phyloP scores from a whole-genome alignment of 2,797 vertebrate species.

The Potorous gilbertii region DNA sequence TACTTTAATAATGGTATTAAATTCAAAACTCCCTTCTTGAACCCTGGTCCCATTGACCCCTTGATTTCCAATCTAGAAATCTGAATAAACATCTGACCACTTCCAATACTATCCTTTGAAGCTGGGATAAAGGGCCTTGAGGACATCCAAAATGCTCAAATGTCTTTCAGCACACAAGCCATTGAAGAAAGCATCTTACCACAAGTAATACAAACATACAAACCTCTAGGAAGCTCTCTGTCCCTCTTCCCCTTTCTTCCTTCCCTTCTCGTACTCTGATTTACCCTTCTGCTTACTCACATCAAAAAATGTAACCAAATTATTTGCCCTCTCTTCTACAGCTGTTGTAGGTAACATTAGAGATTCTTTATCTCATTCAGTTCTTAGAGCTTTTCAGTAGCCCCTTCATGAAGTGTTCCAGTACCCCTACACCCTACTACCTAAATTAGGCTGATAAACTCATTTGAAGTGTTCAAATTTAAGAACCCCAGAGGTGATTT shows the following conservation, averaged over 20 bases:
- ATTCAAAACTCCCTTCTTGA: constrained; percentile 29
- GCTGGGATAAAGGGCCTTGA: neutral
- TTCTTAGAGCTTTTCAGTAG: neutral
- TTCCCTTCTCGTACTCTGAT: neutral
- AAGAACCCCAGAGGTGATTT: constrained; percentile 23
- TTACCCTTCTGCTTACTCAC: neutral
- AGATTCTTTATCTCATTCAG: neutral
- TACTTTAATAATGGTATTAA: constrained; percentile 43
- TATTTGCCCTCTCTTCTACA: neutral
- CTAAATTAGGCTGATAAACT: constrained; percentile 41
- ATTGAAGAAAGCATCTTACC: neutral
- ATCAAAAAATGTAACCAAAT: neutral
- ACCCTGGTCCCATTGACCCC: constrained; percentile 40
- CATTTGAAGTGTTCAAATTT: constrained; percentile 2
- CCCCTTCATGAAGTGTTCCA: neutral
- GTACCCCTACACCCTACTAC: neutral
- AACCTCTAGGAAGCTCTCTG: constrained; percentile 3
- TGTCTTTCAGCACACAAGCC: constrained; percentile 19
- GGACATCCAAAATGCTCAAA: constrained; percentile 30
- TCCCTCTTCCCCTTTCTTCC: neutral
- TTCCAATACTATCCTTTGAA: constrained; percentile 43
- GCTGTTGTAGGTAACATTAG: neutral
- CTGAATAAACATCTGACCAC: constrained; percentile 41
- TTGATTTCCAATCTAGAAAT: constrained; percentile 53
- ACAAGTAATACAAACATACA: constrained; percentile 17